Evolutionary conservation across 2,797 vertebrate genomes (phyloP), one percentile per base, ranked within the genome.

Genomic region (Agapornis canus): DNA sequence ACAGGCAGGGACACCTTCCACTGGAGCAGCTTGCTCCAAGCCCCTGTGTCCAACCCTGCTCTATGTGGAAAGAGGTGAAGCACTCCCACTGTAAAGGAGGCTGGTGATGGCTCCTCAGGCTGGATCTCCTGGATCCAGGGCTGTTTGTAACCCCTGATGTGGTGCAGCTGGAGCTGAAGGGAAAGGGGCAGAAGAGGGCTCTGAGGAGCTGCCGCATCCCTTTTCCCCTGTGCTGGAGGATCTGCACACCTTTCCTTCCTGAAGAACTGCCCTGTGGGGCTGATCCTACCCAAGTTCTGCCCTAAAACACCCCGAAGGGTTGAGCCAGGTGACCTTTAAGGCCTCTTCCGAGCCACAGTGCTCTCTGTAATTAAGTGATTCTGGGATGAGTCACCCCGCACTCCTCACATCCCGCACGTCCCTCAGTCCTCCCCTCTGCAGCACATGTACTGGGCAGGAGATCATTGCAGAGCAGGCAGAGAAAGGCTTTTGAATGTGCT

Each of bases 401-500:
- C 77, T 66, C 25, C 73, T 49, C 93, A 82, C 94, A 85, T 78
- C 92, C 89, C 13, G 25, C 95, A 95, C 86, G 68, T 91, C 43
- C 19, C 0, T 43, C 6, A 4, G 6, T n/a, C 31, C n/a, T 56
- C 12, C 54, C 42, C 35, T 35, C 35, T 35, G 35, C 35, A 64
- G 78, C 68, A 6, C 32, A 21, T 18, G 1, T 2, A 5, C 21
- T 2, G 17, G n/a, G 51, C 0, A 0, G 56, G 49, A 43, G 13
- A 32, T 32, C 2, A 4, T 11, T 56, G 27, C 57, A 6, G 23
- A 5, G 76, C 0, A 2, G 64, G 49, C 45, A 27, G 1, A 18
- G 87, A 85, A 80, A 60, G 1, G 10, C 1, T 6, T 40, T 61
- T 56, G 49, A 75, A 59, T 43, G 61, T n/a, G 40, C 92, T 93